A percentile compares a stretch with the other conserved stretches of the same genome.
Evolutionary conservation across 2,888 invertebrate genomes (phyloP).

Genomic region (Auanema freiburgensis): DNA sequence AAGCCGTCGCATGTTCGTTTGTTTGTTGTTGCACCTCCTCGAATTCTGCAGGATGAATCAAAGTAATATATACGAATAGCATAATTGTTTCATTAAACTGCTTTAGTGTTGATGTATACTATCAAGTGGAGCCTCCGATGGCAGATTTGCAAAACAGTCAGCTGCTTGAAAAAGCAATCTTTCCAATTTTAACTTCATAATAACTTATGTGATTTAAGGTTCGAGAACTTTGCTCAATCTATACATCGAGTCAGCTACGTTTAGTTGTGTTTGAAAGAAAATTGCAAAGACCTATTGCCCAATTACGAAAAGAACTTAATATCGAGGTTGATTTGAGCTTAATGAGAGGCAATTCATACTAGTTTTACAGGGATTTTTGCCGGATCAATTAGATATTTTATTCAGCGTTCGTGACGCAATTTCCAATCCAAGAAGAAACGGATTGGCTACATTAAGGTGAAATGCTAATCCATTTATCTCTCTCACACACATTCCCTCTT

Average conservation of each 20-base stretch:
- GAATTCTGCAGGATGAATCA: conserved; percentile 48
- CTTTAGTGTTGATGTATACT: conserved; percentile 53
- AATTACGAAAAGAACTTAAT: conserved; percentile 53
- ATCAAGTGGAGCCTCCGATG: conserved; percentile 56
- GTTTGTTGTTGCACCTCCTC: conserved; percentile 51
- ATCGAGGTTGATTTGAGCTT: conserved; percentile 34
- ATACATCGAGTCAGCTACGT: conserved; percentile 32
- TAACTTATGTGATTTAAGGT: conserved; percentile 19
- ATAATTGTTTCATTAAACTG: background rate
- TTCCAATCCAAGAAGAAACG: conserved; percentile 32
- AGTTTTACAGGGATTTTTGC: conserved; percentile 36
- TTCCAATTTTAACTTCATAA: background rate
- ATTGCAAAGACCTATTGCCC: conserved; percentile 49
- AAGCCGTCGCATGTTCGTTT: conserved; percentile 38
- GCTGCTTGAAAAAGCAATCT: conserved; percentile 45
- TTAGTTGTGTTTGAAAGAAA: conserved; percentile 53
- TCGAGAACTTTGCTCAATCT: conserved; percentile 40
- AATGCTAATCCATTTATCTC: background rate
- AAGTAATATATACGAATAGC: conserved; percentile 27
- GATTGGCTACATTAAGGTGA: conserved; percentile 37
- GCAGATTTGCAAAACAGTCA: conserved; percentile 49
- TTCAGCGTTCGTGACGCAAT: conserved; percentile 31
- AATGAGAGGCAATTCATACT: conserved; percentile 17
- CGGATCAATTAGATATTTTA: conserved; percentile 42
- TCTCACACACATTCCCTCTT: background rate